These are phyloP conservation scores for Cremastobaeus sp. DNA, from an alignment of 2,888 invertebrate species.

Conservation along the genomic window DNA sequence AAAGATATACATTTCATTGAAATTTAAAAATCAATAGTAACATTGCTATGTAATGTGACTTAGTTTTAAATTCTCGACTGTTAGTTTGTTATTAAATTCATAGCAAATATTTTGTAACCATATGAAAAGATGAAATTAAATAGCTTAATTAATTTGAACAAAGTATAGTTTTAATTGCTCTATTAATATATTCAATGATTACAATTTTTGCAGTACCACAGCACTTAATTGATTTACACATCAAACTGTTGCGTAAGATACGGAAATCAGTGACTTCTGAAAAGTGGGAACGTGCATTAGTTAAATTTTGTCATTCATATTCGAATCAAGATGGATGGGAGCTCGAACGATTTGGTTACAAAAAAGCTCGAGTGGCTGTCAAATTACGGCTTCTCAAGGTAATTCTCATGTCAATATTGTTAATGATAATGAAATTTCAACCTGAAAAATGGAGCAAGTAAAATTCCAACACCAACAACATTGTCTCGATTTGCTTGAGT, in stretches of 20 bases:
- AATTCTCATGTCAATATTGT: conserved; percentile 64
- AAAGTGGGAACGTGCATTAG: conserved; percentile 93
- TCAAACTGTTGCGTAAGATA: conserved; percentile 92
- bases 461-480: not conserved
- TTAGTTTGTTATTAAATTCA: no score
- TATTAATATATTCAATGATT: no score
- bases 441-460: not conserved
- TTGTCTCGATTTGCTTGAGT: not conserved
- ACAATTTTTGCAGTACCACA: conserved; percentile 88
- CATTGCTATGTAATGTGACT: no score
- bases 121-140: no score
- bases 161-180: no score
- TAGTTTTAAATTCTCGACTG: no score
- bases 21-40: no score
- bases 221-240: conserved; percentile 90
- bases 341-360: conserved; percentile 96
- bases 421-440: not conserved
- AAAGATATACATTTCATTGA: no score
- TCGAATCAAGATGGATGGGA: conserved; percentile 97
- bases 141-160: no score
- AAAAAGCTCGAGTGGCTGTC: conserved; percentile 91
- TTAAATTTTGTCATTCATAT: conserved; percentile 94
- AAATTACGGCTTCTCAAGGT: conserved; percentile 95
- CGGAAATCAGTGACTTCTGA: conserved; percentile 89
- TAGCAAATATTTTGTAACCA: no score